phyloP scores from a whole-genome alignment of 2,888 invertebrate genomes.

The Chesias legatella region DNA sequence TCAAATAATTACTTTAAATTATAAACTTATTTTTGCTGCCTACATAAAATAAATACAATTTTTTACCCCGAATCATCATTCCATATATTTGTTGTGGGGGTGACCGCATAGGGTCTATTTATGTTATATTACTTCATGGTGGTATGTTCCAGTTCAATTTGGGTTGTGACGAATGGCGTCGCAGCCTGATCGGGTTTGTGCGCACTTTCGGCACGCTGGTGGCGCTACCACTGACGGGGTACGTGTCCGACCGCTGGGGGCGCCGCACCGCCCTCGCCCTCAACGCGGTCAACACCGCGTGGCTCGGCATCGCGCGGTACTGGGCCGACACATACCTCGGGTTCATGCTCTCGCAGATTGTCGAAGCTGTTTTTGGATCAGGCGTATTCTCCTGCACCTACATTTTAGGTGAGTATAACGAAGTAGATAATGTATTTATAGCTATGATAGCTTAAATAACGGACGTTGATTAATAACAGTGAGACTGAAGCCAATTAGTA shows the following conservation, averaged over 20 bases:
- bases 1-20: no score
- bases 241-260: conserved; percentile 86
- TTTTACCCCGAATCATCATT: no score
- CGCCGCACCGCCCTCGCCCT: conserved; percentile 79
- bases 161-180: conserved; percentile 84
- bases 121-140: no score
- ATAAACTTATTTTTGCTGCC: no score
- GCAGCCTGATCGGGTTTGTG: conserved; percentile 85
- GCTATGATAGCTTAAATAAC: no score
- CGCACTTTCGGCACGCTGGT: conserved; percentile 84
- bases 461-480: no score
- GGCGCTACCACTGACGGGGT: conserved; percentile 84
- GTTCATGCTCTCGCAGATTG: conserved; percentile 84
- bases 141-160: conserved; percentile 73
- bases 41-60: no score
- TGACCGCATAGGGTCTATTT: no score
- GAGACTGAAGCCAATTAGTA: no score
- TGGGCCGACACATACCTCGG: conserved; percentile 81
- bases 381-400: conserved; percentile 85
- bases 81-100: no score
- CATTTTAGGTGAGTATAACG: conserved; percentile 78
- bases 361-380: conserved; percentile 83
- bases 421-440: neutral
- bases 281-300: conserved; percentile 80
- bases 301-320: conserved; percentile 82